Evolutionary conservation across 1,140 invertebrate species (phyloP).

Genomic region (Meloidogyne hapla): DNA sequence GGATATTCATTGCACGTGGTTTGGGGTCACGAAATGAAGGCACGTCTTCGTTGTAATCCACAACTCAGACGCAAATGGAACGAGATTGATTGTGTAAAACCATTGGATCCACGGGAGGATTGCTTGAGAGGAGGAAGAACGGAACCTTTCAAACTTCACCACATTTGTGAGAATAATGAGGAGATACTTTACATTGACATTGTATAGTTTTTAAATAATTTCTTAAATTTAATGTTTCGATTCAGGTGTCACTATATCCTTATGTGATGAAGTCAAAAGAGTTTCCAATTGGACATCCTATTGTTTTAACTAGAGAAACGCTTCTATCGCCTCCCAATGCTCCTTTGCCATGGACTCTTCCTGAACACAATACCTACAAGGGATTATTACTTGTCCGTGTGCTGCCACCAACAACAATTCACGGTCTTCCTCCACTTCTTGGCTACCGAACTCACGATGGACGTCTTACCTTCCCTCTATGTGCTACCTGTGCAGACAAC

Average conservation of each 20-base stretch:
- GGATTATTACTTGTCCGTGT: conserved; percentile 25
- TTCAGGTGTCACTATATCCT: conserved; percentile 14
- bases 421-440: neutral
- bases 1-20: conserved; percentile 7
- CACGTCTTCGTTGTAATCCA: neutral
- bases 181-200: conserved; percentile 22
- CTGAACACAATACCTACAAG: conserved; percentile 6
- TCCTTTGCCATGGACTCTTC: conserved; percentile 3
- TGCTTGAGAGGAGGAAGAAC: conserved; percentile 7
- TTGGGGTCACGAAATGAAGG: neutral
- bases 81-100: neutral
- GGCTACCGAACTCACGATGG: neutral
- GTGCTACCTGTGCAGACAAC: neutral
- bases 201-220: conserved; percentile 8
- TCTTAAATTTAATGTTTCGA: neutral
- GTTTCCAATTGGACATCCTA: conserved; percentile 7
- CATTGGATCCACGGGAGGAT: conserved; percentile 28
- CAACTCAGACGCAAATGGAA: neutral
- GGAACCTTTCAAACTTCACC: conserved; percentile 26
- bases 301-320: neutral
- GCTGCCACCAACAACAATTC: neutral
- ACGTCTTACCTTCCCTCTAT: conserved; percentile 11
- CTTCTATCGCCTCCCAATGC: neutral
- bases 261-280: conserved; percentile 9
- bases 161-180: conserved; percentile 8